phyloP scores from a whole-genome alignment of 1,140 invertebrate species.

The Cydia splendana region DNA sequence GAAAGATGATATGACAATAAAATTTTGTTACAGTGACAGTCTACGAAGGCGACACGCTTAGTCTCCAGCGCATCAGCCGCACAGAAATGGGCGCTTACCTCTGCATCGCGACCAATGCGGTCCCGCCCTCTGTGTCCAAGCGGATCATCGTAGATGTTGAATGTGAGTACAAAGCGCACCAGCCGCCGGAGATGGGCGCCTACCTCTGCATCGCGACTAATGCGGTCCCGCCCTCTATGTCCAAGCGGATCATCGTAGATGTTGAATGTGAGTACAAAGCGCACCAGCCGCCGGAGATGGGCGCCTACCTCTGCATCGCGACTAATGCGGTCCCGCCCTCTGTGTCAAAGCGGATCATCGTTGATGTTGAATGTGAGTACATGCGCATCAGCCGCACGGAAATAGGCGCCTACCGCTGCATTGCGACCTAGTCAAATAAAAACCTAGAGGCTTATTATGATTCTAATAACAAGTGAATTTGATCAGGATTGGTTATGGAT shows the following conservation, averaged over 20 bases:
- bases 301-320: constrained; percentile 91
- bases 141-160: constrained; percentile 93
- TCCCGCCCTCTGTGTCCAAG: constrained; percentile 93
- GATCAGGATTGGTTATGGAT: too few species aligned
- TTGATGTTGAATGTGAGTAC: constrained; percentile 77
- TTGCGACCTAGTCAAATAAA: too few species aligned
- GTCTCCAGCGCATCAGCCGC: constrained; percentile 90
- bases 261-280: constrained; percentile 59
- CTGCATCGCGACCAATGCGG: constrained; percentile 91
- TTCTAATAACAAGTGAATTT: too few species aligned
- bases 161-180: constrained; percentile 86
- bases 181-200: constrained; percentile 92
- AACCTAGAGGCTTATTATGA: too few species aligned
- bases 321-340: constrained; percentile 92
- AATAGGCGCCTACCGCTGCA: constrained; percentile 93
- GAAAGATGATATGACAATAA: not conserved
- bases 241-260: constrained; percentile 92
- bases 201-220: constrained; percentile 92
- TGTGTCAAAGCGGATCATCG: constrained; percentile 92
- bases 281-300: constrained; percentile 92
- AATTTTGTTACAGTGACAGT: constrained; percentile 82
- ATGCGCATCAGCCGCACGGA: constrained; percentile 89
- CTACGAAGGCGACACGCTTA: constrained; percentile 90
- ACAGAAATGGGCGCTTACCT: constrained; percentile 93
- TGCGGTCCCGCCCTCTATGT: constrained; percentile 92